Evolutionary conservation across 2,888 invertebrate genomes (phyloP), one percentile per base, ranked within the genome.

Genomic region (Biston stratarius): DNA sequence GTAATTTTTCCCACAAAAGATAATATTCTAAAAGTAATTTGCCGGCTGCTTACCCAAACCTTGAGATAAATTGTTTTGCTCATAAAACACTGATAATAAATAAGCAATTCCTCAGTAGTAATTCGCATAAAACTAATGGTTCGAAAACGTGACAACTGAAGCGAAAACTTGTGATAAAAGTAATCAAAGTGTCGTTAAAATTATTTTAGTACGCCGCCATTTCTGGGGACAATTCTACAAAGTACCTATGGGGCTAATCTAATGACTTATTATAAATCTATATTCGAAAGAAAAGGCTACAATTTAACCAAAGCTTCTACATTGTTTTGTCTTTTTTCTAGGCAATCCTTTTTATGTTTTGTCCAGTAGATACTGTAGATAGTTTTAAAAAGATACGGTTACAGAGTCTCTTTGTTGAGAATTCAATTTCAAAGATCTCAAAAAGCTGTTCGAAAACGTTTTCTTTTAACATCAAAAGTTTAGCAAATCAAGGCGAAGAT

Each of bases 91-190:
- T 77, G 81, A 84, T 83, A 88, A 87, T 91, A 91, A 91, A 90
- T 89, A 91, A 88, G 85, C 88, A 89, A 89, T 91, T 89, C 82
- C 85, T 87, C 85, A 87, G 83, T 84, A 88, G 87, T 89, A 88
- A 92, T 90, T 87, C 91, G 88, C 90, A 91, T 92, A 89, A 92
- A 94, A 92, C 91, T 91, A 94, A 94, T 93, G 93, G 91, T 83
- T 87, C 74, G 93, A 89, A 89, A 92, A 90, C 89, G 90, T 80
- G 88, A 85, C 91, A 89, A 90, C 85, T 91, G 86, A 91, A 91
- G 89, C 88, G 93, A 88, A 86, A 92, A 91, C 86, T 83, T 83
- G 86, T 88, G 93, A 94, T 94, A 94, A 93, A 92, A 92, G 91
- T 92, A 91, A 92, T 93, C 91, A 92, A 92, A 93, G 83, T 87